Evolutionary conservation across 2,797 vertebrate genomes (phyloP).

Genomic region (Sebastes reedi): DNA sequence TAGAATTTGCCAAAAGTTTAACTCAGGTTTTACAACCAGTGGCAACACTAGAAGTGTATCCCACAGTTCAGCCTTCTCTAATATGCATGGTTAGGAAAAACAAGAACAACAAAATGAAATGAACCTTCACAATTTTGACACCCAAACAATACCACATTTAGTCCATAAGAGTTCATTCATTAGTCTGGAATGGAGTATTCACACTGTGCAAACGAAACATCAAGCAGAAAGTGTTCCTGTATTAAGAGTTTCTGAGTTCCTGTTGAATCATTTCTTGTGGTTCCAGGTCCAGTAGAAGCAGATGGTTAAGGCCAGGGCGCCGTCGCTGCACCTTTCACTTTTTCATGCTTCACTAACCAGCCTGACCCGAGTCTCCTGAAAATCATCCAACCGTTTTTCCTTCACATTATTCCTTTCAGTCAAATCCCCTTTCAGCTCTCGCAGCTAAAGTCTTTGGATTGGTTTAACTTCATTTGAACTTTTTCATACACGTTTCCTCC

Average conservation of each 20-base stretch:
- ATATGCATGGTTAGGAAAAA: conserved; percentile 21
- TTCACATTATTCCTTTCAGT: conserved; percentile 23
- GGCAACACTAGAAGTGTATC: not conserved
- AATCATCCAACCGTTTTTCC: not conserved
- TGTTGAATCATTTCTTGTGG: conserved; percentile 3
- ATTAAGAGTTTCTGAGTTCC: conserved; percentile 14
- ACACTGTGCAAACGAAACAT: conserved; percentile 69
- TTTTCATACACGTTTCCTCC: conserved; percentile 1
- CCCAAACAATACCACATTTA: conserved; percentile 1
- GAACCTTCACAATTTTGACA: conserved; percentile 24
- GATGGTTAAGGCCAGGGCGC: not conserved
- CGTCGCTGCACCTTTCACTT: not conserved
- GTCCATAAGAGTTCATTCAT: conserved; percentile 27
- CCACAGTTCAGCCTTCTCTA: not conserved
- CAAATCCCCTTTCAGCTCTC: conserved; percentile 7
- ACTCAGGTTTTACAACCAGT: not conserved
- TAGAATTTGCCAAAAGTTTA: not conserved
- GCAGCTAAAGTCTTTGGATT: conserved; percentile 53
- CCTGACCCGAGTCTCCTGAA: not conserved
- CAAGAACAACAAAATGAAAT: conserved; percentile 17
- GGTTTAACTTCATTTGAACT: conserved; percentile 28
- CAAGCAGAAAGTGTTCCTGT: not conserved
- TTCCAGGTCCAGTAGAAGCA: conserved; percentile 15
- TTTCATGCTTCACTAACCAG: not conserved
- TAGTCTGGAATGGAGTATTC: conserved; percentile 51